Percentiles rank a stretch among this genome's conserved stretches.
These are phyloP conservation scores for Gymnothorax javanicus DNA, from an alignment of 2,797 vertebrate genomes.

Conservation along the genomic window DNA sequence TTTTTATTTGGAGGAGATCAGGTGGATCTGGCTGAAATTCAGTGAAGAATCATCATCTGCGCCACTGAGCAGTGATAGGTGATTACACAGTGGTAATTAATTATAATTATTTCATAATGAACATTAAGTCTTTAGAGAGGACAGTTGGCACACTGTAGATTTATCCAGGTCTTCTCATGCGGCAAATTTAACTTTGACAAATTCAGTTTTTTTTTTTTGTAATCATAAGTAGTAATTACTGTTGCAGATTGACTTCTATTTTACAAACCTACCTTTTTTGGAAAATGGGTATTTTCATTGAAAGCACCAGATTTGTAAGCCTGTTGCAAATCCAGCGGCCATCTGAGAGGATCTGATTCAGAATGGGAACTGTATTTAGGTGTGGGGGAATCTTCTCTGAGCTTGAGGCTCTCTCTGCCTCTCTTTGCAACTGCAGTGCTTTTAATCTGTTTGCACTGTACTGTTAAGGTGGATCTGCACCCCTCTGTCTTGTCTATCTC, in stretches of 20 bases:
- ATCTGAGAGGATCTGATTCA: no score
- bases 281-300: no score
- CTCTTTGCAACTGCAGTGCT: background rate
- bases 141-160: background rate
- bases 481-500: background rate
- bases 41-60: background rate
- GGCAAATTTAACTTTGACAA: background rate
- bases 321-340: no score
- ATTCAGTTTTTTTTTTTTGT: background rate
- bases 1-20: background rate
- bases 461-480: no score
- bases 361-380: no score
- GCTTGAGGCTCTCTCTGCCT: background rate
- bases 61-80: background rate
- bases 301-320: no score
- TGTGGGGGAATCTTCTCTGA: no score
- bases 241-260: background rate
- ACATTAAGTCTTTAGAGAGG: background rate
- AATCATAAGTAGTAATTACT: background rate
- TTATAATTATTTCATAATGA: background rate
- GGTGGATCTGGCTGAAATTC: constrained; percentile 2
- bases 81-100: background rate
- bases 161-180: background rate
- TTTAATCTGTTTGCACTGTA: background rate
- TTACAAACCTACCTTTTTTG: background rate